phyloP scores from a whole-genome alignment of 2,113 vertebrate genomes.

The Bombycilla garrulus region DNA sequence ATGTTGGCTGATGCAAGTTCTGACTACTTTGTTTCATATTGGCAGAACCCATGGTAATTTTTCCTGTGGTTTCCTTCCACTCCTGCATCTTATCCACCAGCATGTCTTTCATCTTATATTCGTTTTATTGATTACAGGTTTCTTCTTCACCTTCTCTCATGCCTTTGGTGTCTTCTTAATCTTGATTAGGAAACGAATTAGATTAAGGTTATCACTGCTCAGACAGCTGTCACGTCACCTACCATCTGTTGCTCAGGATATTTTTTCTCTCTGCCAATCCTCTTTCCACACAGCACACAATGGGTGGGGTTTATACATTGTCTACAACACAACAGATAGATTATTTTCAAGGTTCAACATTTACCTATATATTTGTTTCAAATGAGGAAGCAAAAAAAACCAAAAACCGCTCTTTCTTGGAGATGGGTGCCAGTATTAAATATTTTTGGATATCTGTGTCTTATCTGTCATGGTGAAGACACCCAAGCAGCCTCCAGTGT shows the following conservation, averaged over 20 bases:
- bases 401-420: not conserved
- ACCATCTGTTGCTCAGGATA: not conserved
- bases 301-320: not conserved
- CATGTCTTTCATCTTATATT: not conserved
- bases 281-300: not conserved
- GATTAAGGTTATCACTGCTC: slow-evolving; percentile 6
- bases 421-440: not conserved
- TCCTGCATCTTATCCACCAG: not conserved
- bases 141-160: not conserved
- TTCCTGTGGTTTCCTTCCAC: not conserved
- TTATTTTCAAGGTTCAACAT: not conserved
- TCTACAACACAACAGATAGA: not conserved
- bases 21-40: not conserved
- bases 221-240: not conserved
- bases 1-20: not conserved
- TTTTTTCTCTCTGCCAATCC: not conserved
- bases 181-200: slow-evolving; percentile 1
- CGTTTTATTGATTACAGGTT: not conserved
- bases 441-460: not conserved
- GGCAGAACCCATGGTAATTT: not conserved
- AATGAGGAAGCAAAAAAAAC: not conserved
- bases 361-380: not conserved
- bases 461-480: not conserved
- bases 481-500: not conserved
- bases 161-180: not conserved